Percentiles rank a stretch among this genome's conserved stretches.
Conservation (phyloP, 1,140 invertebrate species). For the Bombus pyrosoma region DNA sequence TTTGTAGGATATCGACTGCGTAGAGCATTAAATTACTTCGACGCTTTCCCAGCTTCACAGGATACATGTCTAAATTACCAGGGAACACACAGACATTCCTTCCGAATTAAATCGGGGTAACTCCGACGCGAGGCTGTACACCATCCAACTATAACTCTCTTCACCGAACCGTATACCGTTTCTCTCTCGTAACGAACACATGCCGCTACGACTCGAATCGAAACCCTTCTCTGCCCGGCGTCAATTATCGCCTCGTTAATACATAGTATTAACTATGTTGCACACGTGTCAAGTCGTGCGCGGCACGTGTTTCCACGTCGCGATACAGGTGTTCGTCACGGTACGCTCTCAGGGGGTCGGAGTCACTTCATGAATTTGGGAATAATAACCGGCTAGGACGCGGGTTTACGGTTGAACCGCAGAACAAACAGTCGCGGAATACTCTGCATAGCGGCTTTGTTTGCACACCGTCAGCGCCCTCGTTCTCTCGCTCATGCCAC, state of each 20-base stretch:
- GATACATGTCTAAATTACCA: slow-evolving; percentile 36
- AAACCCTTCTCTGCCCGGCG: slow-evolving; percentile 18
- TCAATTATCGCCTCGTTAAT: slow-evolving; percentile 64
- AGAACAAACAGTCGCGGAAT: slow-evolving; percentile 63
- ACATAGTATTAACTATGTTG: slow-evolving; percentile 6
- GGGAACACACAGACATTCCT: slow-evolving; percentile 24
- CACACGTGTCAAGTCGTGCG: slow-evolving; percentile 19
- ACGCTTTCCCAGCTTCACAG: slow-evolving; percentile 9
- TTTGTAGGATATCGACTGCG: slow-evolving; percentile 32
- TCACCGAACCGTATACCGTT: neutral
- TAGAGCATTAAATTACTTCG: slow-evolving; percentile 32
- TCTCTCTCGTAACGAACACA: slow-evolving; percentile 29
- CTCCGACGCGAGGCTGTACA: neutral
- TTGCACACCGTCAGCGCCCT: slow-evolving; percentile 36
- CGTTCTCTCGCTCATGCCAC: slow-evolving; percentile 9
- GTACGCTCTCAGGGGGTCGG: neutral
- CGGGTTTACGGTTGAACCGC: slow-evolving; percentile 55
- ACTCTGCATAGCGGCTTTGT: slow-evolving; percentile 29
- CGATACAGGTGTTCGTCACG: slow-evolving; percentile 14
- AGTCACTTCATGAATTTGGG: slow-evolving; percentile 58
- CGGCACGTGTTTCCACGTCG: slow-evolving; percentile 47
- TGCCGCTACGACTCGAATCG: slow-evolving; percentile 13
- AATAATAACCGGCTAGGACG: slow-evolving; percentile 61
- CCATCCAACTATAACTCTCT: neutral
- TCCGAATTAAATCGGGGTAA: slow-evolving; percentile 15